Base-by-base conservation (phyloP, 2,888 invertebrate species). In the Lacanobia wlatinum region DNA sequence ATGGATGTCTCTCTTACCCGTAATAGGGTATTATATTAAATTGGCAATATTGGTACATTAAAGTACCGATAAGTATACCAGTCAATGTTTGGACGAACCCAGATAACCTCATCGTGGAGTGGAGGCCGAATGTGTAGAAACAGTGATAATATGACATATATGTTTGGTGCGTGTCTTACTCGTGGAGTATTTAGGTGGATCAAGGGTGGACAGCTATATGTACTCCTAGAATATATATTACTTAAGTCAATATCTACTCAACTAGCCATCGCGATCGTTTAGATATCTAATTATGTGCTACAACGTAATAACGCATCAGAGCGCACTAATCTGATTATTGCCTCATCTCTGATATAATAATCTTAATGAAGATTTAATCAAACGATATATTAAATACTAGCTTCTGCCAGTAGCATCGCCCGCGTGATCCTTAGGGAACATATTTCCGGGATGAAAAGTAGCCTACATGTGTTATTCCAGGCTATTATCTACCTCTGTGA, bases 1-100 rank as follows among this genome's bases (percentile, higher is more conserved):
- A 86, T 88, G 93, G 89, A 93, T 93, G 94, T 94, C 93, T 94
- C 92, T 94, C 92, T 94, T 90, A 87, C 85, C 87, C 87, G 75
- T 93, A 92, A 93, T 92, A 87, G 91, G 89, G 89, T 87, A 85
- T 84, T 89, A 89, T 91, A 93, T 91, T 94, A 93, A 93, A 93
- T 94, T 94, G 92, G 89, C 91, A 89, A 92, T 92, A 90, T 92
- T 90, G 88, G 87, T 89, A 87, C 86, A 87, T 89, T 89, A 88
- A 87, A 90, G 87, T 87, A 89, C 84, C 87, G 90, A 93, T 94
- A 93, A 90, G 89, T 88, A 82, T 71, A 78, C 74, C 60, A 76
- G 86, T 82, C 87, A 86, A 87, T 88, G 87, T 89, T 91, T 86
- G 82, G 86, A 84, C 87, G 90, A 91, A 88, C 89, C 73, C 80